Conservation (phyloP, 2,888 invertebrate genomes). For the Callyntrura guangdongensis region DNA sequence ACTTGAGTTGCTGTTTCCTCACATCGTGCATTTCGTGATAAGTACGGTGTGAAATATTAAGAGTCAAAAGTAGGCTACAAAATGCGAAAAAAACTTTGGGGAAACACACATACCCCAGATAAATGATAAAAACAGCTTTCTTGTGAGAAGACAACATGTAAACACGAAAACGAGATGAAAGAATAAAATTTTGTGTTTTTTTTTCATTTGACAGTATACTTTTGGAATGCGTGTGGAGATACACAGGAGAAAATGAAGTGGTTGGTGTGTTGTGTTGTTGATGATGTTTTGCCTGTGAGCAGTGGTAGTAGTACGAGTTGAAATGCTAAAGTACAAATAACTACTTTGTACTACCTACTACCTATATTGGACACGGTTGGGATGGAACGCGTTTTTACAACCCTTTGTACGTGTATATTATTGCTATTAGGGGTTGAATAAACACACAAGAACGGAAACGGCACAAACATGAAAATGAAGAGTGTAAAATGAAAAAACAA, state of each 20-base stretch:
- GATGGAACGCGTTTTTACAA: constrained; percentile 63
- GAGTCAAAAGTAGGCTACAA: constrained; percentile 37
- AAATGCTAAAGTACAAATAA: background rate
- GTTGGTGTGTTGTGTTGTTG: background rate
- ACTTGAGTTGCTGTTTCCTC: constrained; percentile 37
- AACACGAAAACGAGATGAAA: background rate
- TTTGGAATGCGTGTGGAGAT: background rate
- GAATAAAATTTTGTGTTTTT: background rate
- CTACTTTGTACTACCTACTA: background rate
- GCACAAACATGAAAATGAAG: constrained; percentile 39
- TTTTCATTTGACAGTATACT: background rate
- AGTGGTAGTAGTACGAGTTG: background rate
- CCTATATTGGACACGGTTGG: constrained; percentile 24
- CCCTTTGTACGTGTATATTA: constrained; percentile 35
- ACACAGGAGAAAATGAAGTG: constrained; percentile 62
- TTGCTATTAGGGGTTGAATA: constrained; percentile 52
- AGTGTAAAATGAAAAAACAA: constrained; percentile 67
- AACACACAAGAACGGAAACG: constrained; percentile 54
- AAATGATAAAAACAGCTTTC: constrained; percentile 19
- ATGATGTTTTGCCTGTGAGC: background rate
- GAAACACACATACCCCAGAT: constrained; percentile 31
- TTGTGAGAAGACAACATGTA: constrained; percentile 7
- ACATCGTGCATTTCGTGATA: background rate
- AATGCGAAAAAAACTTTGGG: constrained; percentile 28
- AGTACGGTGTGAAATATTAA: constrained; percentile 17